Conservation (phyloP, 2,888 invertebrate genomes). For the Lepas anatifera region DNA sequence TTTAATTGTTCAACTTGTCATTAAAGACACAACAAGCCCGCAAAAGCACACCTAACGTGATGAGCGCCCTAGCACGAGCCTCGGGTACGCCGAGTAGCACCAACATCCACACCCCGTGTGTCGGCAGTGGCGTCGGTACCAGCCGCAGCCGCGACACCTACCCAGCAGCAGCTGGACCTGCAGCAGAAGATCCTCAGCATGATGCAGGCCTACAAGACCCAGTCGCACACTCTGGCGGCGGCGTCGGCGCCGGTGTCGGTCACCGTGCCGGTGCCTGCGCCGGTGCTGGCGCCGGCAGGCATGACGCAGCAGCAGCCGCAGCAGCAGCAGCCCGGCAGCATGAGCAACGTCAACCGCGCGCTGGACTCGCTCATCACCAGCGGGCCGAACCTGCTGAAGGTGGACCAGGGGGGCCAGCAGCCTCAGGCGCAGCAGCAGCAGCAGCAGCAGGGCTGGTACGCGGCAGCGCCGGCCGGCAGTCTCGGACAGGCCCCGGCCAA, state of each 20-base stretch:
- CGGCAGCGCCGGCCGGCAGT: background rate
- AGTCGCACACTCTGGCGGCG: conserved; percentile 33
- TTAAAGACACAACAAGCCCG: too few species aligned
- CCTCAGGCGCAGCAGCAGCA: conserved; percentile 20
- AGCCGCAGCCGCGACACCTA: conserved; percentile 15
- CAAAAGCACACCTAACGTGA: too few species aligned
- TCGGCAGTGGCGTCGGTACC: conserved; percentile 13
- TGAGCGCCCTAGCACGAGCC: too few species aligned
- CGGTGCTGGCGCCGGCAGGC: conserved; percentile 20
- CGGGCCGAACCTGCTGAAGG: conserved; percentile 17
- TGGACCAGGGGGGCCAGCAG: background rate
- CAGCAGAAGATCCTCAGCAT: conserved; percentile 68
- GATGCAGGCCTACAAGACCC: conserved; percentile 40
- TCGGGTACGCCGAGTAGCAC: too few species aligned
- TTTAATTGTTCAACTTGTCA: too few species aligned
- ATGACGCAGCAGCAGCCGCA: conserved; percentile 17
- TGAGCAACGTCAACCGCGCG: background rate
- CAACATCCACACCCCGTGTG: too few species aligned
- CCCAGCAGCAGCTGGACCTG: conserved; percentile 47
- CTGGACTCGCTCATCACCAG: background rate
- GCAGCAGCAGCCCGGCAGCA: background rate
- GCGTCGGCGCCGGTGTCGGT: conserved; percentile 26
- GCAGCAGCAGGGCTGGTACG: background rate
- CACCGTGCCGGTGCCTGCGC: conserved; percentile 5
- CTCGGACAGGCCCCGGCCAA: background rate